Base-by-base conservation (phyloP, 1,140 invertebrate genomes). In the Neomicropteryx cornuta region DNA sequence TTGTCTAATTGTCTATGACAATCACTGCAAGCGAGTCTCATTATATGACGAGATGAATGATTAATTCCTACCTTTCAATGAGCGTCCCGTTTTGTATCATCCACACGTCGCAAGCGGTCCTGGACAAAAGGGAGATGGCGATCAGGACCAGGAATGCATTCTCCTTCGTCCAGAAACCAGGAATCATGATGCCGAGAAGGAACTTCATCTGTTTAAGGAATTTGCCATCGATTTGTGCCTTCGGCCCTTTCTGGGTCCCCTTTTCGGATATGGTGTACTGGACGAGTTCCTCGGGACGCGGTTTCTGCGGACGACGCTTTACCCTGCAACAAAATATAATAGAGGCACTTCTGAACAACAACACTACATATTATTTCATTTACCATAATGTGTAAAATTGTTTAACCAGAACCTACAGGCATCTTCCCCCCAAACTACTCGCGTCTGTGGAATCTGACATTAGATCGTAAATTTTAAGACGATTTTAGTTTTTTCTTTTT, bases 31-130 rank as follows among this genome's bases (percentile, higher is more conserved):
- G 10, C 18, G 14, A 39, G 5, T 14, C 11, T 31, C 5, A 5
- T 31, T 5, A 39, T 13, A 30, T 8, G 20, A 18, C 33, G 16
- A 37, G n/a, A 41, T 21, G 14, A 10, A 33, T 28, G 40, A 40
- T 19, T 43, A 47, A 34, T 24, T 31, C 60, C 60, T 62, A 89
- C 86, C 83, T 89, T 75, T 98, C 94, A 50, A 97, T 83, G 38
- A 86, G 71, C 2, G 94, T 98, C 11, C 83, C 82, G 62, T 88
- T 88, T 49, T 88, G 82, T 45, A 99, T 98, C 70, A 97, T 82
- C 91, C 92, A 98, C 32, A 99, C 75, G 69, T 99, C 95, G 57
- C 91, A 96, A 18, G 94, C 71, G 1, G 94, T 96, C 53, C 94
- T 75, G 4, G 83, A 75, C 6, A 96, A 70, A 5, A 99, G 67